Base-by-base conservation (phyloP, 2,888 invertebrate genomes). In the Drosophila picticornis region DNA sequence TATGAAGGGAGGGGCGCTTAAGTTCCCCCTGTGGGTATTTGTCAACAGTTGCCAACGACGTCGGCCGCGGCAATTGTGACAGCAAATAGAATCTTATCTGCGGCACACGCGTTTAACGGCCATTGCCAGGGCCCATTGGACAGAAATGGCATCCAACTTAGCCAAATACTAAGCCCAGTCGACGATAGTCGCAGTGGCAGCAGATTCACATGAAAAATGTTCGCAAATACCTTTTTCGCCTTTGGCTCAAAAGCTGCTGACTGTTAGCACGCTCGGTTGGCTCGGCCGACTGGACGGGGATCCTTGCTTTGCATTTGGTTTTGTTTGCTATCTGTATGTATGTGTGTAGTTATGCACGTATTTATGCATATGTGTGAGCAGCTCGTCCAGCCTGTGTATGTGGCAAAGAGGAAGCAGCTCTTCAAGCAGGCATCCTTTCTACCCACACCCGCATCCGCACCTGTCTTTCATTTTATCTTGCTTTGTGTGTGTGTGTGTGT, bases 11-110 rank as follows among this genome's bases (percentile, higher is more conserved):
- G 5, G 27, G 34, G 13, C 67, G 13, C 0, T 56, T 27, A 71
- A 74, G 64, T 64, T 72, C 67, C 73, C 63, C 77, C 84, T 73
- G 75, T 75, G 84, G 84, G 87, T 77, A 86, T 83, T 86, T 86
- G 85, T 88, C 89, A 86, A 75, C 81, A 72, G 81, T 75, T 78
- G 73, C 67, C 71, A 75, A 62, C 78, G 66, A 66, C 29, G 43
- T 43, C 22, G 62, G 59, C 71, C 43, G 66, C 65, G 70, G 63
- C 77, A 74, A 72, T 75, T 77, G 74, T 81, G 81, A 71, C 73
- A 72, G 88, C 74, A 88, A 81, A 88, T 77, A 81, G 76, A 88
- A 88, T 85, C 81, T 88, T 86, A 88, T 86, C 85, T 77, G 69
- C 64, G 69, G 60, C 62, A 62, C 77, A 78, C 73, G 84, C 87